phyloP scores from a whole-genome alignment of 1,140 invertebrate genomes.

The Brachionus sp. region DNA sequence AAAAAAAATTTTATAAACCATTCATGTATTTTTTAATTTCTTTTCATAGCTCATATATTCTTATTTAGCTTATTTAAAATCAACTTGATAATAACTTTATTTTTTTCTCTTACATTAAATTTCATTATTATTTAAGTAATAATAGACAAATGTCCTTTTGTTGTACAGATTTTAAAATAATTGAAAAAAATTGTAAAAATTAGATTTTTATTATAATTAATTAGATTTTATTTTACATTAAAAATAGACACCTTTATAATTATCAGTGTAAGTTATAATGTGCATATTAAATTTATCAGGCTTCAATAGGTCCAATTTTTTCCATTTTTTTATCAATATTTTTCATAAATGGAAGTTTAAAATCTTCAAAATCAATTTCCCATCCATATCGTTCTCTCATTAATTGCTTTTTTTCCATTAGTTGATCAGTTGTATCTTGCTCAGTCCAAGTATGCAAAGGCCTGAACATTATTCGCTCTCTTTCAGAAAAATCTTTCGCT shows the following conservation, averaged over 20 bases:
- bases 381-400: constrained; percentile 48
- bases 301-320: constrained; percentile 45
- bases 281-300: neutral
- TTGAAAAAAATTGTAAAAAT: neutral
- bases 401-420: constrained; percentile 48
- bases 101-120: no score
- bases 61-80: no score
- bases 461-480: constrained; percentile 56
- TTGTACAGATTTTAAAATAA: no score
- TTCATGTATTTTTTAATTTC: no score
- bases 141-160: no score
- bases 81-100: no score
- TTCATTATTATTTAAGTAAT: no score
- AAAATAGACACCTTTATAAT: constrained; percentile 13
- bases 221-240: neutral
- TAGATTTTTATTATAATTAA: neutral
- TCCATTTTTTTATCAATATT: constrained; percentile 51
- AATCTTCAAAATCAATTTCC: constrained; percentile 61
- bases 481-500: constrained; percentile 54
- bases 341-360: constrained; percentile 59
- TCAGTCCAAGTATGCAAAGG: constrained; percentile 55
- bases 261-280: constrained; percentile 5
- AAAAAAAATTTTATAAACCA: no score
- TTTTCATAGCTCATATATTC: no score
- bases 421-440: constrained; percentile 53